Evolutionary conservation across 2,113 vertebrate genomes (phyloP).

Genomic region (Lamprotornis superbus): DNA sequence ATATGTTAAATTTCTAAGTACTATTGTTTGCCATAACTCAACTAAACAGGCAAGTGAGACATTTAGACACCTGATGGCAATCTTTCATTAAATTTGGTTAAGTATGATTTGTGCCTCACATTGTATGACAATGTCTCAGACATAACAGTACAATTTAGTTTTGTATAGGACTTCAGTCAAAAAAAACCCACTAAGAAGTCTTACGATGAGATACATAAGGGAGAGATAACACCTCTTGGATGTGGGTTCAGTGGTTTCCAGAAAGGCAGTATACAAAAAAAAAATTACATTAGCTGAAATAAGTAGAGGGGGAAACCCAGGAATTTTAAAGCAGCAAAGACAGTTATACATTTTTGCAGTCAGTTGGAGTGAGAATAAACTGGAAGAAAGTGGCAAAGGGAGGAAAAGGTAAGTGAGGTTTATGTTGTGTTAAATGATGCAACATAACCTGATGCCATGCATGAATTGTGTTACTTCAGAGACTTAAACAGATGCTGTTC

Average conservation of each 20-base stretch:
- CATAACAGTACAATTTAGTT: background rate
- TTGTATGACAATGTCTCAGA: background rate
- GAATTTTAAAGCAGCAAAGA: conserved; percentile 18
- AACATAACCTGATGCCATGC: conserved; percentile 60
- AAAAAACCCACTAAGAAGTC: background rate
- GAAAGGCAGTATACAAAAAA: background rate
- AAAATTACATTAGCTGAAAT: background rate
- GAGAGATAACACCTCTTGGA: background rate
- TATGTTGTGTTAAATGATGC: conserved; percentile 67
- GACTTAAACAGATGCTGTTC: conserved; percentile 46
- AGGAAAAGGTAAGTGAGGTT: conserved; percentile 51
- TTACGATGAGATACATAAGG: background rate
- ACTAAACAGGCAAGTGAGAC: conserved; percentile 47
- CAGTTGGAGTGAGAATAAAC: conserved; percentile 1
- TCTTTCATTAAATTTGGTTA: conserved; percentile 74
- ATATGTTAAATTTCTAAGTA: background rate
- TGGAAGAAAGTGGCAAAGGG: conserved; percentile 9
- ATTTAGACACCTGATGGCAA: conserved; percentile 77
- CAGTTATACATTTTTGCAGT: conserved; percentile 19
- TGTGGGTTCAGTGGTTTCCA: background rate
- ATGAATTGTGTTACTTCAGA: conserved; percentile 53
- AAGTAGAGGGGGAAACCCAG: background rate
- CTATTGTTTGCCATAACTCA: conserved; percentile 20
- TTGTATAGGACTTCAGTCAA: background rate
- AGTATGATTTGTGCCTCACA: conserved; percentile 39